Evolutionary conservation across 1,140 invertebrate genomes (phyloP).

Genomic region (Pararge aegeria): DNA sequence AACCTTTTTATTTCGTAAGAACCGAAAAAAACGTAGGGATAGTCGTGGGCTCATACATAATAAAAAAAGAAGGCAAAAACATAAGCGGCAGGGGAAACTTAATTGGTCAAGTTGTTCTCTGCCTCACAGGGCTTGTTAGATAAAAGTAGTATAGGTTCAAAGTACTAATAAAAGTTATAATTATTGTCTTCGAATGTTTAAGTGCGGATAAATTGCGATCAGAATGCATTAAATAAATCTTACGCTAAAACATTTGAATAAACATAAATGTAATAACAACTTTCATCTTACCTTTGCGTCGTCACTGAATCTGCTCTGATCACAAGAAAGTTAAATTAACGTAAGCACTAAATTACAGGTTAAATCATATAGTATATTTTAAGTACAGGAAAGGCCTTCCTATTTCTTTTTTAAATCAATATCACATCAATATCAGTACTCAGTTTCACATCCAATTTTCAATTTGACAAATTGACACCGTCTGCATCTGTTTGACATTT

Average conservation of each 20-base stretch:
- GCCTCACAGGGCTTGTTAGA: too few relatives aligned
- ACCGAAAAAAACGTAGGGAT: too few relatives aligned
- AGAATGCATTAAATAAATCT: not conserved
- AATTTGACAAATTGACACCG: not conserved
- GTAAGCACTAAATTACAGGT: conserved; percentile 2
- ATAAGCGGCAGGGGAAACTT: too few relatives aligned
- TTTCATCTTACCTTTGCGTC: conserved; percentile 10
- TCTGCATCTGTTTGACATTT: not conserved
- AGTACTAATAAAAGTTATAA: not conserved
- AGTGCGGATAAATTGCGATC: not conserved
- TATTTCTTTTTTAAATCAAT: conserved; percentile 5
- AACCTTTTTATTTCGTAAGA: too few relatives aligned
- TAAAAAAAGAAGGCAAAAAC: too few relatives aligned
- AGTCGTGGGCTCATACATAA: too few relatives aligned
- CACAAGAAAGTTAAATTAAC: not conserved
- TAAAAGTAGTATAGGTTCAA: not conserved
- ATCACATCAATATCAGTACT: not conserved
- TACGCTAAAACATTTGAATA: not conserved
- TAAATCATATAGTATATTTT: not conserved
- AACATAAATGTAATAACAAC: not conserved
- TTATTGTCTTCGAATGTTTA: not conserved
- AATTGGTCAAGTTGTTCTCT: too few relatives aligned
- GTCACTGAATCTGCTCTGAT: not conserved
- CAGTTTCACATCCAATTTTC: not conserved
- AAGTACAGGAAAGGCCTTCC: not conserved